Conservation (phyloP, 2,888 invertebrate genomes). For the Ligdia adustata region DNA sequence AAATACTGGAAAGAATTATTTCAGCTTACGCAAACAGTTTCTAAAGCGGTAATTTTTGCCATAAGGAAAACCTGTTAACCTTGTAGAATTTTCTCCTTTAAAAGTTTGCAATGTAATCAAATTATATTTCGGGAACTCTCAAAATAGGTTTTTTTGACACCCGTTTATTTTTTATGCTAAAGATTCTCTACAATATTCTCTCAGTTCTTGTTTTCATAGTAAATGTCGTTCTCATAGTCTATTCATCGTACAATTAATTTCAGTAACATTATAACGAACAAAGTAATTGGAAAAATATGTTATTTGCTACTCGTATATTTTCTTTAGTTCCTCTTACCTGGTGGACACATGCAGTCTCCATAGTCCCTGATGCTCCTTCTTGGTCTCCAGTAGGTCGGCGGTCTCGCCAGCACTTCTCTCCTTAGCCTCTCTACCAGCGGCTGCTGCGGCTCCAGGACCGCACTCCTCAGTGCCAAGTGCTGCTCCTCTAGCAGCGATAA, state of each 20-base stretch:
- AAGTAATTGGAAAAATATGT: neutral
- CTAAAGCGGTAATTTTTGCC: conserved; percentile 27
- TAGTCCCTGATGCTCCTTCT: conserved; percentile 82
- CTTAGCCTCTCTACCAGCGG: conserved; percentile 82
- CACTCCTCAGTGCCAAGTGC: conserved; percentile 79
- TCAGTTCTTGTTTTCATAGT: no score
- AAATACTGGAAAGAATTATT: conserved; percentile 23
- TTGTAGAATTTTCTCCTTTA: conserved; percentile 10
- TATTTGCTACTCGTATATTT: no score
- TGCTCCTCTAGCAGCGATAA: conserved; percentile 82
- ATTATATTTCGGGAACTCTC: no score
- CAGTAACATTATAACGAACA: neutral
- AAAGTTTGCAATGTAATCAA: conserved; percentile 13
- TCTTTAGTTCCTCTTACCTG: no score
- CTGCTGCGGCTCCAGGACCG: conserved; percentile 78
- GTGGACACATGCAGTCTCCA: conserved; percentile 88
- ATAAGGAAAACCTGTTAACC: conserved; percentile 24
- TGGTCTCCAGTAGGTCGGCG: conserved; percentile 60
- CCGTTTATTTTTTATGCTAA: no score
- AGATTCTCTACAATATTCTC: no score
- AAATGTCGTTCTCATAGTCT: no score
- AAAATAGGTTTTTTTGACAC: no score
- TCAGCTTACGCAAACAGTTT: conserved; percentile 28
- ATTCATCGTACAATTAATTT: no score
- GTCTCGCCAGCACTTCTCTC: conserved; percentile 76